phyloP scores from a whole-genome alignment of 1,140 invertebrate genomes.

The Drosophila parvula region DNA sequence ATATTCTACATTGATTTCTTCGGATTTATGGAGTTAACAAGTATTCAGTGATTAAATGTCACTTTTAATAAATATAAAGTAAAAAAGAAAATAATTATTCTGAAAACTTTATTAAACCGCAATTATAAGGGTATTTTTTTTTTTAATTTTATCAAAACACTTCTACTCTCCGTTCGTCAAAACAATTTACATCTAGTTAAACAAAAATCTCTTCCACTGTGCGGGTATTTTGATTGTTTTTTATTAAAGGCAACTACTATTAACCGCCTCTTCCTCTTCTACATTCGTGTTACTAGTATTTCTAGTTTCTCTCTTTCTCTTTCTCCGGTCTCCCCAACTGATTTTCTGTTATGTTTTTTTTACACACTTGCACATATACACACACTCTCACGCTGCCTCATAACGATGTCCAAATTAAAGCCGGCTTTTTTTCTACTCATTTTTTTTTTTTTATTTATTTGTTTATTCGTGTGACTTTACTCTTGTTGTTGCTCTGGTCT shows the following conservation, averaged over 20 bases:
- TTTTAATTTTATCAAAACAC: not conserved
- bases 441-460: slow-evolving; percentile 67
- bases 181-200: not conserved
- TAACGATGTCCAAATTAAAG: slow-evolving; percentile 63
- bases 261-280: slow-evolving; percentile 21
- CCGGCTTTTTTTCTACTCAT: slow-evolving; percentile 66
- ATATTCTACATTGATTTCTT: too few relatives aligned
- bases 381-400: slow-evolving; percentile 16
- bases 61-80: too few relatives aligned
- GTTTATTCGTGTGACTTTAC: slow-evolving; percentile 60
- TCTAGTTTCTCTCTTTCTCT: slow-evolving; percentile 52
- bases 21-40: too few relatives aligned
- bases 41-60: too few relatives aligned
- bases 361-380: slow-evolving; percentile 18
- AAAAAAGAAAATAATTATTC: too few relatives aligned
- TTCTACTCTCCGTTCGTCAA: not conserved
- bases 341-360: slow-evolving; percentile 20
- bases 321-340: slow-evolving; percentile 37
- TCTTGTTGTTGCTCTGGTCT: slow-evolving; percentile 35
- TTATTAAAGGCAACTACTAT: slow-evolving; percentile 47
- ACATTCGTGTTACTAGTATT: slow-evolving; percentile 38
- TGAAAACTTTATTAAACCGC: too few relatives aligned
- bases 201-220: slow-evolving; percentile 21
- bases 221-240: slow-evolving; percentile 33
- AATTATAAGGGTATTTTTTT: too few relatives aligned